Evolutionary conservation across 2,113 vertebrate species (phyloP).

Genomic region (Pelvicachromis taeniatus): DNA sequence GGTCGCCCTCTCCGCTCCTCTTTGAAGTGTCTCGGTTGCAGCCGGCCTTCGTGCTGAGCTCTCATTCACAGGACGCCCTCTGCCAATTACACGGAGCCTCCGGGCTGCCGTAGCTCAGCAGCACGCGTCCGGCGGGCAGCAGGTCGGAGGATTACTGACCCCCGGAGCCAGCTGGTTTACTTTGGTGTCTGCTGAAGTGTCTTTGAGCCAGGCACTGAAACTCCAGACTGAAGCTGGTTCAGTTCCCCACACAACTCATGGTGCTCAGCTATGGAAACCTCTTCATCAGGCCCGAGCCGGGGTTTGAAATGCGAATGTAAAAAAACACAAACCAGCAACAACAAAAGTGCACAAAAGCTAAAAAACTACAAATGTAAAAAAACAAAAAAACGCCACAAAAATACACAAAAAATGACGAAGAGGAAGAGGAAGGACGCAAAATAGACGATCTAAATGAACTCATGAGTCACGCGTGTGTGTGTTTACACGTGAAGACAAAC

Average conservation of each 20-base stretch:
- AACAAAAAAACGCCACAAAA: neutral
- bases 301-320: too few species aligned
- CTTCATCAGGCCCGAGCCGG: too few species aligned
- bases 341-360: neutral
- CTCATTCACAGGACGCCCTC: neutral
- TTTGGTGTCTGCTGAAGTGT: neutral
- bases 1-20: neutral
- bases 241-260: too few species aligned
- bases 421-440: neutral
- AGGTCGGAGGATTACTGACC: slow-evolving; percentile 10
- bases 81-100: slow-evolving; percentile 26
- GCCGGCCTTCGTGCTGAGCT: neutral
- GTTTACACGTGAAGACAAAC: neutral
- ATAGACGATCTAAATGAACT: fast-evolving
- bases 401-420: fast-evolving
- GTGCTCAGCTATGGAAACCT: too few species aligned
- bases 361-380: neutral
- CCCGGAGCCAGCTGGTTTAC: neutral
- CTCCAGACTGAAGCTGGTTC: too few species aligned
- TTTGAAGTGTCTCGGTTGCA: slow-evolving; percentile 3
- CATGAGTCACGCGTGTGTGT: neutral
- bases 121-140: neutral
- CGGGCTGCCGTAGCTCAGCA: neutral
- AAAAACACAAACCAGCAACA: too few species aligned
- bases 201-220: neutral